Evolutionary conservation across 2,113 vertebrate genomes (phyloP).

Genomic region (Steatornis caripensis): DNA sequence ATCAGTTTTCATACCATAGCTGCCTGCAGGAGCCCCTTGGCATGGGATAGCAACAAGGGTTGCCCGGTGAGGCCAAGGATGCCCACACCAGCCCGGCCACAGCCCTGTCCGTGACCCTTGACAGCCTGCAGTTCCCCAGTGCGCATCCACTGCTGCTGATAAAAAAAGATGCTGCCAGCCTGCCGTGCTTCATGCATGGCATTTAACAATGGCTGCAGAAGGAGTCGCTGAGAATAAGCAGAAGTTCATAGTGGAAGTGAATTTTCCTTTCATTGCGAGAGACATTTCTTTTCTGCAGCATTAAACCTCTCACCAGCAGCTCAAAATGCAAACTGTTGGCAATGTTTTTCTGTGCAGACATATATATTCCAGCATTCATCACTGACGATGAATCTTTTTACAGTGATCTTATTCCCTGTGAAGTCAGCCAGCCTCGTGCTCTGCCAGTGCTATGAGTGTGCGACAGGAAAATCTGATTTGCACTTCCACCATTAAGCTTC

Average conservation of each 20-base stretch:
- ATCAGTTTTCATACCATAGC: not conserved
- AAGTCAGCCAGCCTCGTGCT: not conserved
- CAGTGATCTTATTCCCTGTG: not conserved
- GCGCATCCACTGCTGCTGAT: no score
- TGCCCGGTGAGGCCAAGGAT: not conserved
- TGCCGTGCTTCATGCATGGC: not conserved
- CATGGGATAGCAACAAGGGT: accelerated
- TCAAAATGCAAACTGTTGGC: not conserved
- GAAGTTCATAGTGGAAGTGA: not conserved
- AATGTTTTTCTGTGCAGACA: not conserved
- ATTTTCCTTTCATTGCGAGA: not conserved
- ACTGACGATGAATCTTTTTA: not conserved
- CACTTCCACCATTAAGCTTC: slow-evolving; percentile 5
- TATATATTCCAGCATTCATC: not conserved
- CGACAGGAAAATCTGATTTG: slow-evolving; percentile 1
- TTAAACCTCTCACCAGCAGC: not conserved
- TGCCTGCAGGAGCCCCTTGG: not conserved
- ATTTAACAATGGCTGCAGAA: not conserved
- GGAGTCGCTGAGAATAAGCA: not conserved
- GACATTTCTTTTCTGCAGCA: not conserved
- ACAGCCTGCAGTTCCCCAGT: not conserved
- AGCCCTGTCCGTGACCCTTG: accelerated
- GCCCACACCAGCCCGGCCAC: not conserved
- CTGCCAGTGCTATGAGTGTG: not conserved
- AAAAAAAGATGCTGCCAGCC: not conserved